Conservation (phyloP, 37 sponge, comb jelly and placozoan species). For the Ianthella basta region DNA sequence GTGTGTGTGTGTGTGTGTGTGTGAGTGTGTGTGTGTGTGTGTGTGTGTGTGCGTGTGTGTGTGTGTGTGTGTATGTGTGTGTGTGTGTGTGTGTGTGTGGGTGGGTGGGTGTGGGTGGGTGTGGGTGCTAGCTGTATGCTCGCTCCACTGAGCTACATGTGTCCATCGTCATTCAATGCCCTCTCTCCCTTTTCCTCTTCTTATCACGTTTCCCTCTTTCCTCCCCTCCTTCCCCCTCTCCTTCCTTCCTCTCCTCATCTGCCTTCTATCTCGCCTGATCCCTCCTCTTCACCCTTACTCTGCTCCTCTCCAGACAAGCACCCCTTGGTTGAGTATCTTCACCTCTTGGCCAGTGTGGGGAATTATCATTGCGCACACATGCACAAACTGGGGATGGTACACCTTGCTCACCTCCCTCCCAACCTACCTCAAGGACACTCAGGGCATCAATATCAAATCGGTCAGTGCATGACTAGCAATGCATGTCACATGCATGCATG, state of each 20-base stretch:
- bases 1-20: too few species aligned
- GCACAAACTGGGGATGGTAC: conserved; percentile 76
- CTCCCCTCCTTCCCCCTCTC: too few species aligned
- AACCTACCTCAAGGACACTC: conserved; percentile 49
- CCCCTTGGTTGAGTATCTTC: conserved; percentile 52
- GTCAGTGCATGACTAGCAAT: neutral
- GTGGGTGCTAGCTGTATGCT: too few species aligned
- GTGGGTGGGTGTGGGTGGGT: conserved; percentile 24
- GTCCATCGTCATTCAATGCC: too few species aligned
- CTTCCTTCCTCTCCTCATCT: too few species aligned
- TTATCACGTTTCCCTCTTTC: too few species aligned
- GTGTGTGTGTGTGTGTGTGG: conserved; percentile 19
- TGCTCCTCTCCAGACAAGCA: neutral
- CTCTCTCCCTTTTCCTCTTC: too few species aligned
- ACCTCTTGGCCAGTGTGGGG: conserved; percentile 64
- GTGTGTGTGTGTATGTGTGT: conserved; percentile 41
- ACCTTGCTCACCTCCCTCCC: conserved; percentile 68
- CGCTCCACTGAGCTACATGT: too few species aligned
- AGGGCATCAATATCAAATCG: conserved; percentile 4
- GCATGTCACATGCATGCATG: neutral
- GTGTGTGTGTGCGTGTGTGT: neutral
- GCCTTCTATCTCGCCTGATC: too few species aligned
- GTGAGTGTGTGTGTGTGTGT: too few species aligned
- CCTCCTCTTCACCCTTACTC: too few species aligned
- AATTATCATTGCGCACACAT: conserved; percentile 54